These are phyloP conservation scores for Leptinotarsa rubiginosa DNA, from an alignment of 2,888 invertebrate genomes.

Conservation along the genomic window DNA sequence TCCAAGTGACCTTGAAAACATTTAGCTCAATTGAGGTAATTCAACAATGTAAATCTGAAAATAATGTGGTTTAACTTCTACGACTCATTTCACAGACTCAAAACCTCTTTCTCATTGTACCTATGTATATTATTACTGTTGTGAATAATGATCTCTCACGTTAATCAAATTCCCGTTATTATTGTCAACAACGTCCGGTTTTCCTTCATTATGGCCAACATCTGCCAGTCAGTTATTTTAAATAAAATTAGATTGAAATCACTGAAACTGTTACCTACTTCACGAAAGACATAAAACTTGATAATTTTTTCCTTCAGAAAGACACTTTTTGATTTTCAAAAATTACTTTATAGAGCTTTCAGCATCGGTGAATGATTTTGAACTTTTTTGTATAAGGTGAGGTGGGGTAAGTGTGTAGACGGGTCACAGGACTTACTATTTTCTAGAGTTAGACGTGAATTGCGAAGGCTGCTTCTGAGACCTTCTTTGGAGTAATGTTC, in stretches of 20 bases:
- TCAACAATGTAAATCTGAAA: background rate
- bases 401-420: no score
- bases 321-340: no score
- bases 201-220: background rate
- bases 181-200: slow-evolving; percentile 20
- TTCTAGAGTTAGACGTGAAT: no score
- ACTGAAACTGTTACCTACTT: slow-evolving; percentile 19
- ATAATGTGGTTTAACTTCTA: background rate
- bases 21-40: no score
- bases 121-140: background rate
- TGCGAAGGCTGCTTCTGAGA: no score
- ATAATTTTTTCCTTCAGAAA: background rate
- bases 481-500: no score
- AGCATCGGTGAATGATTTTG: no score
- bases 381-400: no score
- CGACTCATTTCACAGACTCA: background rate
- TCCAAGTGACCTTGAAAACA: no score
- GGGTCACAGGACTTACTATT: no score
- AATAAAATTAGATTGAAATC: slow-evolving; percentile 11
- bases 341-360: no score
- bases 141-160: slow-evolving; percentile 10
- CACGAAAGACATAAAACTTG: background rate
- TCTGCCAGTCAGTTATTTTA: slow-evolving; percentile 12
- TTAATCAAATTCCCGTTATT: slow-evolving; percentile 20
- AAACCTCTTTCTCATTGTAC: background rate